Evolutionary conservation across 2,113 vertebrate species (phyloP).

Genomic region (Dolichotis patagonum): DNA sequence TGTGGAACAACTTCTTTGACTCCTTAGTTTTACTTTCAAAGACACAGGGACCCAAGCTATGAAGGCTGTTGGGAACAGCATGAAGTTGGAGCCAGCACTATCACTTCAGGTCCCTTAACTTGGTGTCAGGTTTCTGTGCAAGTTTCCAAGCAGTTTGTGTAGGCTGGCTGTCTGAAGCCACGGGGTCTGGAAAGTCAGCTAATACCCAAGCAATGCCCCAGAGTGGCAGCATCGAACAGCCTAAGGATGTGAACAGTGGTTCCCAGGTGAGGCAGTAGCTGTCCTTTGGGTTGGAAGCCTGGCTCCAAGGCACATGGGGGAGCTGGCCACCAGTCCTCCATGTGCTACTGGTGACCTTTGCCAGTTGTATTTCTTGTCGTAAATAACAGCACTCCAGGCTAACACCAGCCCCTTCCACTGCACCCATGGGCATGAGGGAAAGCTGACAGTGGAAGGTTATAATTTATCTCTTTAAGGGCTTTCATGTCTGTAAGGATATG

Average conservation of each 20-base stretch:
- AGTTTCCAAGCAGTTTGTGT: not conserved
- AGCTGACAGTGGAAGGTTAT: not conserved
- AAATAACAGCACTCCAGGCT: not conserved
- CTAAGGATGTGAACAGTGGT: not conserved
- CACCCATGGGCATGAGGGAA: not conserved
- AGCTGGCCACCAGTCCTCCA: not conserved
- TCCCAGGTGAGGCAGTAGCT: not conserved
- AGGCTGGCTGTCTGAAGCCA: not conserved
- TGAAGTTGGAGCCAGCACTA: not conserved
- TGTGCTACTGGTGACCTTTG: not conserved
- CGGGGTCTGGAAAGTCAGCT: not conserved
- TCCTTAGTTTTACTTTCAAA: not conserved
- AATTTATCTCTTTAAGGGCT: not conserved
- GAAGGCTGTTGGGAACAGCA: not conserved
- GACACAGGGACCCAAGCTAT: not conserved
- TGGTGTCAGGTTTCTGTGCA: not conserved
- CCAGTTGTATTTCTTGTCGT: not conserved
- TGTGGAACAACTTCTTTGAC: not conserved
- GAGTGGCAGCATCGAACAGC: not conserved
- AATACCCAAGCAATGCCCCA: accelerated
- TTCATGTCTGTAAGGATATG: not conserved
- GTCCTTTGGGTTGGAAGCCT: not conserved
- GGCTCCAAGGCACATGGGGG: not conserved
- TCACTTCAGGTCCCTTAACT: not conserved
- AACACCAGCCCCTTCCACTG: not conserved